Conservation (phyloP, 2,113 vertebrate species). For the Pseudorectes ferrugineus region DNA sequence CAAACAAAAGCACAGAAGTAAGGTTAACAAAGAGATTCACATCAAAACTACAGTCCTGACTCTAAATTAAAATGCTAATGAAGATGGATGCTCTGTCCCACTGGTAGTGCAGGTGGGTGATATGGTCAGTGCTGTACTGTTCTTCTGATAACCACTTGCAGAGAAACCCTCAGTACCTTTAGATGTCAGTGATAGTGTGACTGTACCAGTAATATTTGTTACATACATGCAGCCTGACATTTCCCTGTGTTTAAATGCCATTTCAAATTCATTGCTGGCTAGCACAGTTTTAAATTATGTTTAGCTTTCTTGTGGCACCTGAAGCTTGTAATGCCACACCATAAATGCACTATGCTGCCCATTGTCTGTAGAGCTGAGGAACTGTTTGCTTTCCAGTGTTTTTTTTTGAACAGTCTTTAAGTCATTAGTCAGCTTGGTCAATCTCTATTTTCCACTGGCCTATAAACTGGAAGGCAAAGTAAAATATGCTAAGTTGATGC, state of each 20-base stretch:
- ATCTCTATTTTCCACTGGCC: not conserved
- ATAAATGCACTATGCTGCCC: not conserved
- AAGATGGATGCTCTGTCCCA: not conserved
- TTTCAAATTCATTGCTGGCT: not conserved
- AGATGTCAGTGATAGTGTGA: not conserved
- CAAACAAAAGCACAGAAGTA: not conserved
- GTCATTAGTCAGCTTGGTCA: not conserved
- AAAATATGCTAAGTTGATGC: constrained; percentile 61
- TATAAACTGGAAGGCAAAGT: not conserved
- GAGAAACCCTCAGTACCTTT: not conserved
- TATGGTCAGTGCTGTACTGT: not conserved
- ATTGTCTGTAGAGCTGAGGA: not conserved
- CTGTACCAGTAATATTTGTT: not conserved
- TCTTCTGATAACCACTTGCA: not conserved
- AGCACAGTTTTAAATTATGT: not conserved
- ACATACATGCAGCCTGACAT: not conserved
- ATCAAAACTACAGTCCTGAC: not conserved
- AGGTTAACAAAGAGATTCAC: not conserved
- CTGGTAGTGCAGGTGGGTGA: not conserved
- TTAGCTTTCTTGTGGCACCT: not conserved
- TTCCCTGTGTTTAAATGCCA: not conserved
- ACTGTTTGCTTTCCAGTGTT: not conserved
- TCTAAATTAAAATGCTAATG: not conserved
- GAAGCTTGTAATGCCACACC: not conserved
- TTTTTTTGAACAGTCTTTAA: not conserved